A percentile compares a stretch with the other conserved stretches of the same genome.
These are phyloP conservation scores for Baryphthengus martii DNA, from an alignment of 2,113 vertebrate species.

Conservation along the genomic window DNA sequence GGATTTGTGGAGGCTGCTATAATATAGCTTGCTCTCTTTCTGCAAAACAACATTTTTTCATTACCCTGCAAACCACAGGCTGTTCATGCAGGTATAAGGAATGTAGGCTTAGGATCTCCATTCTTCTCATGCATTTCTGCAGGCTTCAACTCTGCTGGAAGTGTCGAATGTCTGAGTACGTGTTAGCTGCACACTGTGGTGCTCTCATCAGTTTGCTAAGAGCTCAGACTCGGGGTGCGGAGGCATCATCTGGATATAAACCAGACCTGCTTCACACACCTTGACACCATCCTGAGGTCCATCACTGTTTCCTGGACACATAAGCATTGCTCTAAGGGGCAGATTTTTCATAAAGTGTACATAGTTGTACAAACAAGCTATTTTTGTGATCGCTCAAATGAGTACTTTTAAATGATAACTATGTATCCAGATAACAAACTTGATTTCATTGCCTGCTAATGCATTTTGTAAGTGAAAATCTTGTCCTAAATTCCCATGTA, in stretches of 20 bases:
- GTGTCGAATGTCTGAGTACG: background rate
- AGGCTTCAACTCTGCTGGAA: background rate
- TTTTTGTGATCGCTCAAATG: background rate
- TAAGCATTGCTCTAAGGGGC: fast-evolving
- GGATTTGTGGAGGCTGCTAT: background rate
- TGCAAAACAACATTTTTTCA: background rate
- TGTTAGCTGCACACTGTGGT: background rate
- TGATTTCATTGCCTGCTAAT: background rate
- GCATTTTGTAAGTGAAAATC: background rate
- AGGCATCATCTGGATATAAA: background rate
- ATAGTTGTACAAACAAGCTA: background rate
- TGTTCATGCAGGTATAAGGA: background rate
- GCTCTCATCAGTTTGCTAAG: background rate
- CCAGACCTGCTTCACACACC: background rate
- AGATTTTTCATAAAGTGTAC: background rate
- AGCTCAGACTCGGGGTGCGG: background rate
- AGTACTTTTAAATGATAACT: background rate
- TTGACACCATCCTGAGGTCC: background rate
- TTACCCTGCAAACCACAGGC: background rate
- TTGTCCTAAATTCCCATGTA: background rate
- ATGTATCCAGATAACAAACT: background rate
- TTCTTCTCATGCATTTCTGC: background rate
- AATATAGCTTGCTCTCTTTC: background rate
- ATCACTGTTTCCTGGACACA: background rate
- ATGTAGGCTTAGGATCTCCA: background rate